These are phyloP conservation scores for Brachypalpus laphriformis DNA, from an alignment of 2,888 invertebrate species.

Conservation along the genomic window DNA sequence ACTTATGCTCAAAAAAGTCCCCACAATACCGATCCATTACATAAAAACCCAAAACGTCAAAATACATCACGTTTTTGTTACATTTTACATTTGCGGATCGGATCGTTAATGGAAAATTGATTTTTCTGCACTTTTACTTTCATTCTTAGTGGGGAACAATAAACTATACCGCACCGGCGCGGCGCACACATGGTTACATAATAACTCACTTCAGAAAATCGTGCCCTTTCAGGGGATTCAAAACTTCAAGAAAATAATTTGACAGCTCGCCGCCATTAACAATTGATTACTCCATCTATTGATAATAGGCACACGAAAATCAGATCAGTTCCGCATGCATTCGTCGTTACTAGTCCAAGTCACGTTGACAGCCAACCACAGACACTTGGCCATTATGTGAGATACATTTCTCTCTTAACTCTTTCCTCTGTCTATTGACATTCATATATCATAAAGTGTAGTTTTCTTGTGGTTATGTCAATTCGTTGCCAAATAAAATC, in stretches of 20 bases:
- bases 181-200: constrained; percentile 35
- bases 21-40: constrained; percentile 15
- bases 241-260: constrained; percentile 55
- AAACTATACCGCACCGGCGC: not conserved
- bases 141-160: constrained; percentile 51
- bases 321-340: constrained; percentile 69
- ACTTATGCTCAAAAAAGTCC: not conserved
- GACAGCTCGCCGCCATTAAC: constrained; percentile 54
- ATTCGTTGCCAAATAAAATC: constrained; percentile 59
- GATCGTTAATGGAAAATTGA: constrained; percentile 45
- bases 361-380: constrained; percentile 57
- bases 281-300: constrained; percentile 60
- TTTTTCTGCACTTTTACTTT: constrained; percentile 66
- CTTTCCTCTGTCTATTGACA: constrained; percentile 49
- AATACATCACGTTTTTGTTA: constrained; percentile 57
- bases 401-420: constrained; percentile 14
- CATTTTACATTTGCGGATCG: constrained; percentile 6
- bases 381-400: constrained; percentile 37
- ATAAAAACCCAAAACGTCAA: constrained; percentile 35
- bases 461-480: constrained; percentile 27
- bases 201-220: constrained; percentile 40
- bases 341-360: constrained; percentile 50
- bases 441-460: constrained; percentile 49
- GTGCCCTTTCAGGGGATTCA: constrained; percentile 65
- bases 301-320: constrained; percentile 30